Evolutionary conservation across 1,140 invertebrate genomes (phyloP).

Genomic region (Dinoponera quadriceps): DNA sequence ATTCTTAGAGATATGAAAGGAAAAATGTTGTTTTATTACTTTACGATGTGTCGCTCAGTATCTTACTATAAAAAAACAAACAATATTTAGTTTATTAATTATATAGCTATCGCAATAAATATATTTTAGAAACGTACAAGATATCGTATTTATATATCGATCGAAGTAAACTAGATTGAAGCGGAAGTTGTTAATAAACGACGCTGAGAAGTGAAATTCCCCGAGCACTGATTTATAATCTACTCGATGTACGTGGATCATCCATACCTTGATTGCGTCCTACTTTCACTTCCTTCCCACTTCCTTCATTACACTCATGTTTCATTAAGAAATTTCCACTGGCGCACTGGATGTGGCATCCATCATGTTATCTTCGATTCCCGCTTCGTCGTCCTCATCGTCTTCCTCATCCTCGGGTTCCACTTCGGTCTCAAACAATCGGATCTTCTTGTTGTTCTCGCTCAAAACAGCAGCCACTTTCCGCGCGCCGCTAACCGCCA

Average conservation of each 20-base stretch:
- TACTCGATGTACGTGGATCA: conserved; percentile 2
- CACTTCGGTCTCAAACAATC: conserved; percentile 96
- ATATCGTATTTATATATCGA: conserved; percentile 1
- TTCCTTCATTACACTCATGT: conserved; percentile 34
- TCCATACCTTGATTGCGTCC: conserved; percentile 1
- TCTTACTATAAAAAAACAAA: too few species aligned
- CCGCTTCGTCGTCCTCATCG: conserved; percentile 87
- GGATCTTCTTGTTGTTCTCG: conserved; percentile 92
- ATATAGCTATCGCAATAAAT: conserved; percentile 5
- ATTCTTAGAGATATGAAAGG: too few species aligned
- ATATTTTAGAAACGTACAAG: not conserved
- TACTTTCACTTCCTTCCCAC: conserved; percentile 11
- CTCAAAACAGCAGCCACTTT: conserved; percentile 95
- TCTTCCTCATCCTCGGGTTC: conserved; percentile 96
- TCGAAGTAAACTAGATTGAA: not conserved
- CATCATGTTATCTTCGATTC: conserved; percentile 82
- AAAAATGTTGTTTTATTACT: too few species aligned
- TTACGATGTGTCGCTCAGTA: too few species aligned
- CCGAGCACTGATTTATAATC: not conserved
- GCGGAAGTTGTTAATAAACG: not conserved
- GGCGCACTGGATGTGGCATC: conserved; percentile 75
- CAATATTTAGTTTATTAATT: too few species aligned
- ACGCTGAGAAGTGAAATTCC: not conserved
- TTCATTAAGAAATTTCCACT: not conserved
- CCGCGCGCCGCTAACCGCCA: conserved; percentile 94